These are phyloP conservation scores for Thalassarche chlororhynchos DNA, from an alignment of 2,113 vertebrate species.

Conservation along the genomic window DNA sequence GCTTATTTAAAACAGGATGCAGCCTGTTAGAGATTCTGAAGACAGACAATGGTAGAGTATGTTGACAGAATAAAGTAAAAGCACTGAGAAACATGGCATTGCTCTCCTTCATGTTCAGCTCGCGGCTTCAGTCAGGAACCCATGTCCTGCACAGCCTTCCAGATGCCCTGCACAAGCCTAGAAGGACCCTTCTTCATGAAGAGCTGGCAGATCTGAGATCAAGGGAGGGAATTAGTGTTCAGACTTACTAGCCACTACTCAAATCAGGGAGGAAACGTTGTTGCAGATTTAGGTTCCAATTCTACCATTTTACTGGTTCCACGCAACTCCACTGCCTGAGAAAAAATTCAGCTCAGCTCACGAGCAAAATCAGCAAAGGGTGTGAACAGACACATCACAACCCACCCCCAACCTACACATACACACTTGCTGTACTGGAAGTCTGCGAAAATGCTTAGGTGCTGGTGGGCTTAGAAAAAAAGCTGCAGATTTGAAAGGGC, in stretches of 20 bases:
- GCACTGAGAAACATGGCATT: neutral
- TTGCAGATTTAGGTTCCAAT: neutral
- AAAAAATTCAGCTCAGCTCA: neutral
- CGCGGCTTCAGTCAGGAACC: neutral
- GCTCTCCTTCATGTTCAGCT: neutral
- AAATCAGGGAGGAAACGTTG: neutral
- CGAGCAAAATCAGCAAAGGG: neutral
- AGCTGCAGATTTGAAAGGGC: neutral
- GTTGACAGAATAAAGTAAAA: constrained; percentile 7
- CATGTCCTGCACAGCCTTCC: neutral
- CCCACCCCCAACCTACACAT: neutral
- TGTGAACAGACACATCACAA: neutral
- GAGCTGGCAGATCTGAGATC: neutral
- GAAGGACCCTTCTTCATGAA: neutral
- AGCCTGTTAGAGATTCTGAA: neutral
- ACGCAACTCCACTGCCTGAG: neutral
- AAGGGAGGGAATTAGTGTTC: constrained; percentile 38
- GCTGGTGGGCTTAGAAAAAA: neutral
- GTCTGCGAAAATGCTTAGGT: neutral
- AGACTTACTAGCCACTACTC: neutral
- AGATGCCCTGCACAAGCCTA: neutral
- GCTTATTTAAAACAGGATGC: neutral
- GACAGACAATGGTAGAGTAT: neutral
- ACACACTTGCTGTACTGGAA: neutral
- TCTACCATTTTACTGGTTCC: neutral